Conservation (phyloP, 2,797 vertebrate genomes). For the Centroberyx gerrardi region DNA sequence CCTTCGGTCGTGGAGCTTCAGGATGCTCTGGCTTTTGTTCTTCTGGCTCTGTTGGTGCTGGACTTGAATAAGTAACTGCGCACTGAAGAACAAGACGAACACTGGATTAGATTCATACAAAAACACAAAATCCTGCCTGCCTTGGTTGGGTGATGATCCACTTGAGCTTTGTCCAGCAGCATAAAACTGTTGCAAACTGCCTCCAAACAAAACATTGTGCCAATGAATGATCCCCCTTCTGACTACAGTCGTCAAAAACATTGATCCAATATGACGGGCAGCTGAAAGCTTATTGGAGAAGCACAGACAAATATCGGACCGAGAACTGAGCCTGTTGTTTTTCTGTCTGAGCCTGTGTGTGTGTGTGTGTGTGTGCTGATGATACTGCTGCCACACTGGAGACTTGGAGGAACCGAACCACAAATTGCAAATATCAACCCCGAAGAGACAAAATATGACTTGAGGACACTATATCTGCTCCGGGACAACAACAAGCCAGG, state of each 20-base stretch:
- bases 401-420: slow-evolving; percentile 35
- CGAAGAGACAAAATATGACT: slow-evolving; percentile 7
- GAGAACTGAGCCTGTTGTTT: slow-evolving; percentile 62
- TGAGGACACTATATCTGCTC: slow-evolving; percentile 30
- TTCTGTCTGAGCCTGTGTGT: slow-evolving; percentile 48
- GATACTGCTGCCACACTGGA: slow-evolving; percentile 45
- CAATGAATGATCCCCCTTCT: slow-evolving; percentile 15
- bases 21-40: slow-evolving; percentile 14
- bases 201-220: slow-evolving; percentile 36
- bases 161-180: slow-evolving; percentile 27
- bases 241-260: slow-evolving; percentile 20
- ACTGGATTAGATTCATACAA: slow-evolving; percentile 41
- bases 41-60: background rate
- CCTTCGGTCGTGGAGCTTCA: slow-evolving; percentile 22
- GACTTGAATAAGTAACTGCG: slow-evolving; percentile 8
- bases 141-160: slow-evolving; percentile 34
- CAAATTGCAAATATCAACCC: slow-evolving; percentile 33
- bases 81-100: slow-evolving; percentile 29
- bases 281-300: slow-evolving; percentile 38
- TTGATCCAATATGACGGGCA: slow-evolving; percentile 39
- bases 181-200: slow-evolving; percentile 61
- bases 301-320: slow-evolving; percentile 39
- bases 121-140: slow-evolving; percentile 33
- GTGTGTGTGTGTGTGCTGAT: slow-evolving; percentile 45
- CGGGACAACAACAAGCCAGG: slow-evolving; percentile 34